phyloP scores from a whole-genome alignment of 2,797 vertebrate species.

The Chaenodraco wilsoni region DNA sequence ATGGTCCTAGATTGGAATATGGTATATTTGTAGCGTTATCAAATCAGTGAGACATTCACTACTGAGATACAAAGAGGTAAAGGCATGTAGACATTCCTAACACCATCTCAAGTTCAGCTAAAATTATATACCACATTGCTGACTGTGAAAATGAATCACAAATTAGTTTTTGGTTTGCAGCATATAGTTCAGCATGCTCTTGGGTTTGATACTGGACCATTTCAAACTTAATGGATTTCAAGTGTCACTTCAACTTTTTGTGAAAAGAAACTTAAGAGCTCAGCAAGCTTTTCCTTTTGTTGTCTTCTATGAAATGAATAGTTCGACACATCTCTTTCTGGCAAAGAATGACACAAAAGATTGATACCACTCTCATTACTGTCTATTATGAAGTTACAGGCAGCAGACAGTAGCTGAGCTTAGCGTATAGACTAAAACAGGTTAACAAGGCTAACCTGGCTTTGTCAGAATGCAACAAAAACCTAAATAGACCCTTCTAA shows the following conservation, averaged over 20 bases:
- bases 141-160: conserved; percentile 45
- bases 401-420: not conserved
- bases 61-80: conserved; percentile 37
- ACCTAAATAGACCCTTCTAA: not conserved
- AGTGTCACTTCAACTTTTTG: conserved; percentile 23
- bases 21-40: conserved; percentile 10
- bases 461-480: not conserved
- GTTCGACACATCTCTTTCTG: not conserved
- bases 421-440: not conserved
- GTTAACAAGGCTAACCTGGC: not conserved
- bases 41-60: conserved; percentile 22
- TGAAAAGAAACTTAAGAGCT: conserved; percentile 6
- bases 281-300: conserved; percentile 1
- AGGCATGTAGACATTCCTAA: conserved; percentile 48
- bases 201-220: conserved; percentile 17
- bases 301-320: not conserved
- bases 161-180: conserved; percentile 50
- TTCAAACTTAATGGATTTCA: conserved; percentile 33
- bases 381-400: not conserved
- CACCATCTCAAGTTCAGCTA: conserved; percentile 49
- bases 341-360: not conserved
- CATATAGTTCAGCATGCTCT: conserved; percentile 4
- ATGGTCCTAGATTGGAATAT: conserved; percentile 11
- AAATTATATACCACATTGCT: conserved; percentile 53
- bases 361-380: not conserved